Conservation (phyloP, 92 coral and sea anemone genomes). For the Parazoanthus atlanticus region DNA sequence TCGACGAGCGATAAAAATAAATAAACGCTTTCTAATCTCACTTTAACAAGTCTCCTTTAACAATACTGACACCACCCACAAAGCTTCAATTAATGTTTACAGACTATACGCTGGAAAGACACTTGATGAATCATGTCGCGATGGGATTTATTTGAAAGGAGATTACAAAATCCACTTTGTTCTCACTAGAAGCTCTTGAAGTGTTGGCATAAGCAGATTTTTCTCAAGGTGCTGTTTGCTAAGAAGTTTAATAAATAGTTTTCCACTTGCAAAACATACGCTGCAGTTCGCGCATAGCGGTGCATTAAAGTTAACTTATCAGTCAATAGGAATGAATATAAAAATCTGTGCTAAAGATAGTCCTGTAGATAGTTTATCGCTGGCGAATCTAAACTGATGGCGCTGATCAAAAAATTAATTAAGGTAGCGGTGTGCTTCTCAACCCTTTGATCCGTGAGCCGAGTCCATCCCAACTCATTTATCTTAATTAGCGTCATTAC, state of each 20-base stretch:
- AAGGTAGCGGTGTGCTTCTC: constrained; percentile 47
- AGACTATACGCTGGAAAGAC: constrained; percentile 58
- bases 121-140: constrained; percentile 19
- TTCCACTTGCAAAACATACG: constrained; percentile 33
- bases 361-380: constrained; percentile 78
- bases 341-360: constrained; percentile 58
- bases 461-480: constrained; percentile 57
- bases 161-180: background rate
- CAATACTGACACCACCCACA: constrained; percentile 91
- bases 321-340: constrained; percentile 68
- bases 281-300: constrained; percentile 18
- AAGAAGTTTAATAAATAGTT: background rate
- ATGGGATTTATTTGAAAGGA: constrained; percentile 30
- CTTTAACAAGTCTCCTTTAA: constrained; percentile 64
- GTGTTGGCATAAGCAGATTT: background rate
- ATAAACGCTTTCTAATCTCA: constrained; percentile 77
- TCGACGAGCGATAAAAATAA: constrained; percentile 61
- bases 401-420: constrained; percentile 86
- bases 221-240: background rate
- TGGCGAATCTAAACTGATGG: constrained; percentile 74
- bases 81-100: constrained; percentile 79
- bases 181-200: constrained; percentile 12
- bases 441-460: constrained; percentile 23
- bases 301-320: constrained; percentile 56
- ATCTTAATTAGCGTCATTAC: constrained; percentile 94